These are phyloP conservation scores for Palythoa heliodiscus DNA, from an alignment of 92 coral and sea anemone genomes.

Conservation along the genomic window DNA sequence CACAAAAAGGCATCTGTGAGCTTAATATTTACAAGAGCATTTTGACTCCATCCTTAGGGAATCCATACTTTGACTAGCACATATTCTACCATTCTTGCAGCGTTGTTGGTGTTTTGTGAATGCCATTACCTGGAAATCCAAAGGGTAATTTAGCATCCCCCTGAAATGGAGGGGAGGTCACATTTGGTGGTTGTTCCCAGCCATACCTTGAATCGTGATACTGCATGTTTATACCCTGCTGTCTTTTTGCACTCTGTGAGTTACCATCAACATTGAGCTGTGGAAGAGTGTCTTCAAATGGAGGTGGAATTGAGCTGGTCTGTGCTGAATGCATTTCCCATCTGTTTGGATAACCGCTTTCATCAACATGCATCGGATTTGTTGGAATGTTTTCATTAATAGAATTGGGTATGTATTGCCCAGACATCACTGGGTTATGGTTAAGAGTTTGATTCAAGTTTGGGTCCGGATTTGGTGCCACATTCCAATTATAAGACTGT, in stretches of 20 bases:
- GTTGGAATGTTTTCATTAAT: slow-evolving; percentile 14
- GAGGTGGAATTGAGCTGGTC: slow-evolving; percentile 59
- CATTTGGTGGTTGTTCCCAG: slow-evolving; percentile 51
- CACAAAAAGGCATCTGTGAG: not conserved
- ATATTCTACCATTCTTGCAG: slow-evolving; percentile 35
- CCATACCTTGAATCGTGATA: slow-evolving; percentile 31
- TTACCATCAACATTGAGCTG: slow-evolving; percentile 52
- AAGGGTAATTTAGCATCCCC: slow-evolving; percentile 64
- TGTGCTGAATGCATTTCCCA: slow-evolving; percentile 43
- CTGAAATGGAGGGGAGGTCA: slow-evolving; percentile 82
- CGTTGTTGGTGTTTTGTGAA: slow-evolving; percentile 64
- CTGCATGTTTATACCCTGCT: slow-evolving; percentile 49
- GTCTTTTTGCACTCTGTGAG: slow-evolving; percentile 35
- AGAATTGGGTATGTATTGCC: slow-evolving; percentile 37
- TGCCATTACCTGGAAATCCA: slow-evolving; percentile 65
- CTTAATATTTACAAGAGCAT: slow-evolving; percentile 20
- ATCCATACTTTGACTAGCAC: not conserved
- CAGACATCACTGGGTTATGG: slow-evolving; percentile 38
- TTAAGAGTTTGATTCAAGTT: slow-evolving; percentile 27
- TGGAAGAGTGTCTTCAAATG: slow-evolving; percentile 83
- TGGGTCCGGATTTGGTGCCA: slow-evolving; percentile 25
- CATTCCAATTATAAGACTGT: slow-evolving; percentile 35
- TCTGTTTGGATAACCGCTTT: slow-evolving; percentile 16
- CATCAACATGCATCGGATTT: slow-evolving; percentile 2
- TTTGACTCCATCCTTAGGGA: not conserved